Base-by-base conservation (phyloP, 2,888 invertebrate genomes). In the Uloborus plumipes region DNA sequence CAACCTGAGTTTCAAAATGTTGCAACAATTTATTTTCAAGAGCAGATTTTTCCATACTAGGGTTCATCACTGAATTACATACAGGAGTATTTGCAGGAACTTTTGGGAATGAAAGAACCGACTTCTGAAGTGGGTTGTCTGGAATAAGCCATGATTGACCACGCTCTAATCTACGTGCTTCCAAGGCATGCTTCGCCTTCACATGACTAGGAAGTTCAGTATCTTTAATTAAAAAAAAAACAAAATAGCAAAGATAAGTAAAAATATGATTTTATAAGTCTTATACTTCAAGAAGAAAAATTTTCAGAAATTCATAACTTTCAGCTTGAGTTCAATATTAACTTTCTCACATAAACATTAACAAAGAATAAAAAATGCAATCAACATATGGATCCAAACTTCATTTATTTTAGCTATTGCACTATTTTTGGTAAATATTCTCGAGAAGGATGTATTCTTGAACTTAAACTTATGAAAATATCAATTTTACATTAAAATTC, bases 81-180 rank as follows among this genome's bases (percentile, higher is more conserved):
- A 65, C 49, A n/a, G 80, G 74, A 13, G 72, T 75, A 18, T 81
- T 81, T 18, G 70, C 13, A 39, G 73, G 80, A 50, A 79, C 79
- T 73, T 73, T 66, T 16, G 74, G 74, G 49, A 62, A n/a, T 7
- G 66, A 20, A 9, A 47, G 16, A 55, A 64, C 20, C n/a, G 65
- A n/a, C 50, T 26, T 64, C 50, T 74, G 47, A 18, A 65, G 64
- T 18, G 69, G 53, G 13, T 51, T 49, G 26, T 81, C 80, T 9
- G 80, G 80, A 39, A 81, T 81, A 6, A 81, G 64, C 80, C 80
- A 81, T 18, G 80, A 55, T 70, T 81, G 64, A 1, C 80, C 80
- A 1, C 62, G 70, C 22, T 81, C 74, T 22, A 70, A 16, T 39
- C 80, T 69, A 55, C 80, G 62, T 14, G 74, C 64, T 51, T 81